Conservation (phyloP, 2,797 vertebrate genomes). For the Enteromius mattozi region DNA sequence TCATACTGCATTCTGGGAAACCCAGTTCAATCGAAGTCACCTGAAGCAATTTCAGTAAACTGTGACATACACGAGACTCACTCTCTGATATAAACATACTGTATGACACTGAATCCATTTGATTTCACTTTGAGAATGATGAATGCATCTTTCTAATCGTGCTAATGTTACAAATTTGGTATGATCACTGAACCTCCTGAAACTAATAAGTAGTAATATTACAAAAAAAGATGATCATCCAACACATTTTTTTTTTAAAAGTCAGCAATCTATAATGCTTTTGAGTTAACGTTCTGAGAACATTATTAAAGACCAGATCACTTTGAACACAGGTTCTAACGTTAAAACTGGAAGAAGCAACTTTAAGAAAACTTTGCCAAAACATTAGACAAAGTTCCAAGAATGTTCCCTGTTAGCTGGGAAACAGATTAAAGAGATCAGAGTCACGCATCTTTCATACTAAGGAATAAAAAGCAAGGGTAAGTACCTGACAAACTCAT, state of each 20-base stretch:
- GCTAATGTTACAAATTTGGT: too few relatives aligned
- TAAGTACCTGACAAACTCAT: slow-evolving; percentile 3
- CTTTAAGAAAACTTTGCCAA: background rate
- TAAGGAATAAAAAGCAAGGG: background rate
- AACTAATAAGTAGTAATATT: too few relatives aligned
- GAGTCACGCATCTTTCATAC: background rate
- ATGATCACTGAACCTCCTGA: too few relatives aligned
- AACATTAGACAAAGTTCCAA: background rate
- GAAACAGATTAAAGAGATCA: background rate
- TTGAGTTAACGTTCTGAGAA: too few relatives aligned
- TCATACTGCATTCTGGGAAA: background rate
- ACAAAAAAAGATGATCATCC: too few relatives aligned
- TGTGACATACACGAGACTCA: background rate
- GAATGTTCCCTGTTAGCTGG: background rate
- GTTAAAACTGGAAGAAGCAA: background rate
- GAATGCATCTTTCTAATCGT: background rate
- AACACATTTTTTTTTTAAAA: too few relatives aligned
- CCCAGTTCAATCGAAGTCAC: background rate
- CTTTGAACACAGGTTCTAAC: background rate
- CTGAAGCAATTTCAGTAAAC: background rate
- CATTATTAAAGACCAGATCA: too few relatives aligned
- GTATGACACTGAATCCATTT: background rate
- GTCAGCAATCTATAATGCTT: too few relatives aligned
- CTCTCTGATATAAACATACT: background rate
- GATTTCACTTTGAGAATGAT: background rate